Evolutionary conservation across 2,113 vertebrate species (phyloP), one percentile per base, ranked within the genome.

Genomic region (Pseudopodoces humilis): DNA sequence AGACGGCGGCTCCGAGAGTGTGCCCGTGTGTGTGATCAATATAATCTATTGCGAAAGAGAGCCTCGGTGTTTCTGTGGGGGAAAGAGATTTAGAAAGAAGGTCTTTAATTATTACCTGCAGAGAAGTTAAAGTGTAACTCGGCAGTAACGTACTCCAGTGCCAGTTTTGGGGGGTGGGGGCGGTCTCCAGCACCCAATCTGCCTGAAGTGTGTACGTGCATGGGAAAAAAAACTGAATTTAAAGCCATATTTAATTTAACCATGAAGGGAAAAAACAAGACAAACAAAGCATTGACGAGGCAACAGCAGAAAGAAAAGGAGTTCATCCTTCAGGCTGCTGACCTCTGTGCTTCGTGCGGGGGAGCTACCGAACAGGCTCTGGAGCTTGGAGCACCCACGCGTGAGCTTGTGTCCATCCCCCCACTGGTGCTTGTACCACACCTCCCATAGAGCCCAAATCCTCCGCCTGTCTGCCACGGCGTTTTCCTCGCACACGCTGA

Each of bases 91-190:
- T 93, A 96, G 94, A 92, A 59, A 85, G 94, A 96, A 97, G 93
- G 41, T 75, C 94, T 97, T 97, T 94, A 96, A 74, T 96, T 94
- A 95, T 97, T 97, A 97, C 96, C 97, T 88, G 71, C 19, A 44
- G 92, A 91, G 69, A 88, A 84, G 71, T 98, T 98, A 97, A 95
- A 86, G 2, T 83, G 83, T 95, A 97, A 96, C 97, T 86, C 13
- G 11, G 67, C 81, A 94, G 92, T 82, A 90, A 97, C 86, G 86
- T 76, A 23, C 82, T 94, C 64, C 33, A 70, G 55, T 71, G 76
- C 81, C 92, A 81, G 63, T 68, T 92, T 22, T 84, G 89, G 52
- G 44, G 74, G n/a, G 43, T 6, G 8, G 22, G 11, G 12, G 31
- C 3, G 1, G 27, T 46, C 3, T 80, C 82, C 91, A 41, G 65